phyloP scores from a whole-genome alignment of 2,797 vertebrate genomes.

The Argyrosomus regius region DNA sequence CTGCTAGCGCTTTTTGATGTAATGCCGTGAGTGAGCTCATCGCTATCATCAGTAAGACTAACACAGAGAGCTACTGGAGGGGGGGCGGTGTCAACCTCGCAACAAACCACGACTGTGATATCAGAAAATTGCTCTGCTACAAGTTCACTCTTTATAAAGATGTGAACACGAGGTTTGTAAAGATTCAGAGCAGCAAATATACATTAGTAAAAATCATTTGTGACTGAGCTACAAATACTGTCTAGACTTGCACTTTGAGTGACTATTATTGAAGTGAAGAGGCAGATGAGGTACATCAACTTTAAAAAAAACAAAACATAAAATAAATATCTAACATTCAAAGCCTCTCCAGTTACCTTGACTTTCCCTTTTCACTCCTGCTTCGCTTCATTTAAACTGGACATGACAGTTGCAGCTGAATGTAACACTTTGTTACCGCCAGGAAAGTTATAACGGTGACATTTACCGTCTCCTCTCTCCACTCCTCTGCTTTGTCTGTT shows the following conservation, averaged over 20 bases:
- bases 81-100: not conserved
- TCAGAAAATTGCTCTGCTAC: slow-evolving; percentile 23
- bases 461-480: slow-evolving; percentile 59
- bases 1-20: slow-evolving; percentile 41
- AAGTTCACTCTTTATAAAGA: slow-evolving; percentile 9
- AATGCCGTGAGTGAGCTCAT: slow-evolving; percentile 36
- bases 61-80: not conserved
- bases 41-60: slow-evolving; percentile 1
- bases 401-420: slow-evolving; percentile 49
- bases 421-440: slow-evolving; percentile 24
- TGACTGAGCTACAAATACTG: not conserved
- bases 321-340: slow-evolving; percentile 16
- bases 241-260: not conserved
- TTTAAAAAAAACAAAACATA: not conserved
- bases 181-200: not conserved
- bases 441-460: slow-evolving; percentile 65
- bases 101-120: slow-evolving; percentile 14
- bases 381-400: slow-evolving; percentile 37
- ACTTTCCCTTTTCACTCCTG: slow-evolving; percentile 26
- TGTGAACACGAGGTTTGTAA: not conserved
- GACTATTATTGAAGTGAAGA: not conserved
- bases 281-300: not conserved
- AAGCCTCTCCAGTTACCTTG: slow-evolving; percentile 41
- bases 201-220: slow-evolving; percentile 18
- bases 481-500: slow-evolving; percentile 61